These are phyloP conservation scores for Hemiscyllium ocellatum DNA, from an alignment of 2,113 vertebrate species.

Conservation along the genomic window DNA sequence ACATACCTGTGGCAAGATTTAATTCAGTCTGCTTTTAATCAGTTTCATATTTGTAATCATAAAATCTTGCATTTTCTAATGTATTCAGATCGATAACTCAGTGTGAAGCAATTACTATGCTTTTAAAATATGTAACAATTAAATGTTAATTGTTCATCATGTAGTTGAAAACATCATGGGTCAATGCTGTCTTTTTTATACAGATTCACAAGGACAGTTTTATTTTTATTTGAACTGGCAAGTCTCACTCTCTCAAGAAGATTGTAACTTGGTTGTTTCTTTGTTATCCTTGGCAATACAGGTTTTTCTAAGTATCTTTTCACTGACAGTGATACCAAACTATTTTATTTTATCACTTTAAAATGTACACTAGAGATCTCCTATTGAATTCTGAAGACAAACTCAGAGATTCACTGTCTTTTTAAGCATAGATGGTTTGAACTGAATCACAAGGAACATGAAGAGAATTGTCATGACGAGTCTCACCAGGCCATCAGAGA, in stretches of 20 bases:
- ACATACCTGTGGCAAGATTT: background rate
- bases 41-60: background rate
- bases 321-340: background rate
- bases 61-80: background rate
- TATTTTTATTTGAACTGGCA: background rate
- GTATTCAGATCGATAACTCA: background rate
- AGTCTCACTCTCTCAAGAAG: background rate
- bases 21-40: constrained; percentile 8
- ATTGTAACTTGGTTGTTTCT: background rate
- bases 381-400: constrained; percentile 21
- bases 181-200: background rate
- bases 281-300: background rate
- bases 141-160: background rate
- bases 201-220: background rate
- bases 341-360: background rate
- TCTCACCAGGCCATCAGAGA: background rate
- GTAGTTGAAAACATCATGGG: background rate
- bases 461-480: constrained; percentile 5
- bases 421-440: constrained; percentile 1
- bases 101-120: background rate
- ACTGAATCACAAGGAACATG: constrained; percentile 5
- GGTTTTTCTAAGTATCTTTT: background rate
- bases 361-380: background rate
- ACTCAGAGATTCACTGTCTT: constrained; percentile 21
- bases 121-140: background rate